Evolutionary conservation across 2,113 vertebrate species (phyloP).

Genomic region (Boulengeromyrus knoepffleri): DNA sequence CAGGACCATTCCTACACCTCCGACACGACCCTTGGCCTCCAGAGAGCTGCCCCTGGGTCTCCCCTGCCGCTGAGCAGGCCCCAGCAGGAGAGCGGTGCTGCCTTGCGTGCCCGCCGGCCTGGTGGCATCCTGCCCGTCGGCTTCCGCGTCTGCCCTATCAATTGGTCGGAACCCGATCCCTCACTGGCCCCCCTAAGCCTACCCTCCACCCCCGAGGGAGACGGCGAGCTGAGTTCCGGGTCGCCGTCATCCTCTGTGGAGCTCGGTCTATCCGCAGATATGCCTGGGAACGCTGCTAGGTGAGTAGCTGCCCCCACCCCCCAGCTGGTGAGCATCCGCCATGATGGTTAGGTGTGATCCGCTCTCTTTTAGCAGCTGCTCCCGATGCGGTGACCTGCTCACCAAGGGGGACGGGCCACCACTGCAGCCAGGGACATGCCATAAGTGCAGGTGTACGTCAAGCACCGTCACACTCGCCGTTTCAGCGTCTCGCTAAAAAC

Average conservation of each 20-base stretch:
- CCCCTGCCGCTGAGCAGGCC: not conserved
- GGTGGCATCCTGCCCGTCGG: not conserved
- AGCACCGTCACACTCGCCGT: not conserved
- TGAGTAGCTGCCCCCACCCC: not conserved
- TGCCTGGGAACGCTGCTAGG: not conserved
- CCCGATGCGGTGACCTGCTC: constrained; percentile 53
- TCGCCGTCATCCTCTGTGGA: not conserved
- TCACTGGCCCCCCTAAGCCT: not conserved
- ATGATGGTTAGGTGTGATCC: too few species aligned
- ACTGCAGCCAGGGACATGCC: constrained; percentile 51
- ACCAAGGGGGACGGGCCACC: constrained; percentile 48
- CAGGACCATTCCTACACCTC: not conserved
- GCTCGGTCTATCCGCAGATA: not conserved
- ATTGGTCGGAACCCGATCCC: not conserved
- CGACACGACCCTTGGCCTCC: not conserved
- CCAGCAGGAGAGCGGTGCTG: not conserved
- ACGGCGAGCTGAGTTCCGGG: not conserved
- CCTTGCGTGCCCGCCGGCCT: not conserved
- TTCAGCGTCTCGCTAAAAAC: not conserved
- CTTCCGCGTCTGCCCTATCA: not conserved
- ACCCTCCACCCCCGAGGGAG: not conserved
- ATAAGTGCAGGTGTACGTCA: constrained; percentile 54
- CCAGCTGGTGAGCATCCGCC: not conserved
- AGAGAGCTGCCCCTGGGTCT: not conserved
- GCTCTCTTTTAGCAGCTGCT: constrained; percentile 49